Evolutionary conservation across 2,888 invertebrate species (phyloP).

Genomic region (Drosophila pseudotalamancana): DNA sequence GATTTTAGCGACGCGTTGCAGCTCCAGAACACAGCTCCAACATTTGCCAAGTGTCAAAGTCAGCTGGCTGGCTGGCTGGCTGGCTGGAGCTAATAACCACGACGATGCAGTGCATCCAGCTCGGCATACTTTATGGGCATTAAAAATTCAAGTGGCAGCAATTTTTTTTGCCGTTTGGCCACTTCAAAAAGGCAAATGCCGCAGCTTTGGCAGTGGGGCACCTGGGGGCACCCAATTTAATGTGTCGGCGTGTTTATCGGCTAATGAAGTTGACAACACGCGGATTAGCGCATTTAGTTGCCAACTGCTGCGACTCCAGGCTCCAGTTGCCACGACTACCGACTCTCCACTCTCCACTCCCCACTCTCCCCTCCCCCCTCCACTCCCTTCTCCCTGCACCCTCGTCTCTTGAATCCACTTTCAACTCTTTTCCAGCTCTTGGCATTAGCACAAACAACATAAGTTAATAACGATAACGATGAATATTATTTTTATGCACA

Average conservation of each 20-base stretch:
- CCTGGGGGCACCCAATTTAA: conserved; percentile 75
- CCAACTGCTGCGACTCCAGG: conserved; percentile 52
- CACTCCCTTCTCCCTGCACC: conserved; percentile 1
- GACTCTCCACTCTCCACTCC: not conserved
- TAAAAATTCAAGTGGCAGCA: conserved; percentile 83
- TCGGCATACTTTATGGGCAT: conserved; percentile 82
- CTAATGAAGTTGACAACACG: conserved; percentile 85
- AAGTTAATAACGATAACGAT: conserved; percentile 81
- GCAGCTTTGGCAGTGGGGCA: conserved; percentile 29
- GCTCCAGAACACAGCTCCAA: conserved; percentile 25
- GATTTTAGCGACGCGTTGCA: conserved; percentile 22
- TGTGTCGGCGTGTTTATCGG: conserved; percentile 84
- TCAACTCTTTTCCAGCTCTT: conserved; percentile 36
- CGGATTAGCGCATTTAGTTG: conserved; percentile 84
- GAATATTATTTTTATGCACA: conserved; percentile 79
- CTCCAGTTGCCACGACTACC: conserved; percentile 1
- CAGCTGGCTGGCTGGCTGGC: conserved; percentile 50
- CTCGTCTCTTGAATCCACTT: not conserved
- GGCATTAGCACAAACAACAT: conserved; percentile 78
- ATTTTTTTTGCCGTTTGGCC: conserved; percentile 79
- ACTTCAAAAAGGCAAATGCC: conserved; percentile 81
- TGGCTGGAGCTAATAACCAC: conserved; percentile 44
- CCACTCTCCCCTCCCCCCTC: not conserved
- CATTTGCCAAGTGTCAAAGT: conserved; percentile 72
- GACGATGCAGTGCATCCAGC: conserved; percentile 63